A percentile compares a stretch with the other conserved stretches of the same genome.
phyloP scores from a whole-genome alignment of 2,797 vertebrate genomes.

The Chrysocyon brachyurus region DNA sequence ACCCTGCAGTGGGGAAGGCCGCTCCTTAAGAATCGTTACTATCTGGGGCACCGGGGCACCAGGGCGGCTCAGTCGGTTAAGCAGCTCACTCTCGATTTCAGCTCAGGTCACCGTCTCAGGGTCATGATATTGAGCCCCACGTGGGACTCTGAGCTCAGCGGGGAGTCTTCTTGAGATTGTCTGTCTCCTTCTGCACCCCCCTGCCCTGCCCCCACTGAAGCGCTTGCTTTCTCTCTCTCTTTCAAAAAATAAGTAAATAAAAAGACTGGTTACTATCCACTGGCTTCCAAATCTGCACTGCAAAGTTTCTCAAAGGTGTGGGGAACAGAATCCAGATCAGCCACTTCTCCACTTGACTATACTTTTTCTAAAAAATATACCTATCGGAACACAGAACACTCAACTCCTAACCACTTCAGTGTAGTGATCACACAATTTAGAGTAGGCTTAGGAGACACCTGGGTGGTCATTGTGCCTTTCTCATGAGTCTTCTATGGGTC shows the following conservation, averaged over 20 bases:
- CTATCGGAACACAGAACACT: background rate
- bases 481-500: conserved; percentile 24
- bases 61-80: background rate
- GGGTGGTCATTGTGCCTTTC: background rate
- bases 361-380: background rate
- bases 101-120: background rate
- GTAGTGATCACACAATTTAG: background rate
- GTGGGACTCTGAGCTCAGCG: background rate
- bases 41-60: background rate
- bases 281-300: background rate
- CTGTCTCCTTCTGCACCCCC: no score
- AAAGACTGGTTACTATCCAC: background rate
- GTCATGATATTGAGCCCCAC: background rate
- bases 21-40: background rate
- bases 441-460: background rate
- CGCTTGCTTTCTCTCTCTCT: background rate
- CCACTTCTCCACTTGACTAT: background rate
- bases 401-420: background rate
- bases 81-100: background rate
- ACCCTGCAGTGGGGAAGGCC: background rate
- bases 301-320: background rate
- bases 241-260: background rate
- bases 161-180: background rate
- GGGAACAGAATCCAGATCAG: background rate
- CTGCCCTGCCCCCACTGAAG: background rate